Base-by-base conservation (phyloP, 2,888 invertebrate species). In the Podabrus alpinus region DNA sequence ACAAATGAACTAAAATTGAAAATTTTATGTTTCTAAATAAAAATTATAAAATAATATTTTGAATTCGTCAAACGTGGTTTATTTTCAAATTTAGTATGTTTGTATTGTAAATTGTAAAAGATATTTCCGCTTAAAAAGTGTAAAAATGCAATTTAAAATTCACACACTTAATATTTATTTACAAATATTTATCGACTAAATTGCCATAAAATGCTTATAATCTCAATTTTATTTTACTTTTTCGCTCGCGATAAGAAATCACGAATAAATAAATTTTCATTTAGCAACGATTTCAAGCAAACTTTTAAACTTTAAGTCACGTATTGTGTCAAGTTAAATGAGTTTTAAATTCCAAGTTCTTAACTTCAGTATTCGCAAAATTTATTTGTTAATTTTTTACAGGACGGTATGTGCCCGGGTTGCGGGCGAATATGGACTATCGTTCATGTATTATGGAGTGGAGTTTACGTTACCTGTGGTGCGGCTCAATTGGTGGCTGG, bases 401-500 rank as follows among this genome's bases (percentile, higher is more conserved):
- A 85, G 85, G 81, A 82, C 84, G 86, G 84, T 82, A 87, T 86
- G 87, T 86, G 86, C 84, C 82, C 81, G 79, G 82, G 82, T 73
- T 86, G 87, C 80, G 84, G 85, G 78, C 84, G 85, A 80, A 79
- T 86, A 79, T 87, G 87, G 87, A 87, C 87, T 72, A 83, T 86
- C 77, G 83, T 88, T 79, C 89, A 89, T 83, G 86, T 88, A 82
- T 83, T 88, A 83, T 89, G 89, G 88, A 87, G 88, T 81, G 83
- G 87, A 59, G 82, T 88, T 72, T 89, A 89, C 81, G 86, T 89
- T 68, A 84, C 86, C 67, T 86, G 88, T 77, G 90, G 90, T 72
- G 87, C 88, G 71, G 86, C 88, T 71, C 90, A 90, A 82, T 83
- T 90, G 71, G 87, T 89, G 74, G 87, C 88, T 59, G 90, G 89